Conservation (phyloP, 2,797 vertebrate genomes). For the Aulostomus chinensis region DNA sequence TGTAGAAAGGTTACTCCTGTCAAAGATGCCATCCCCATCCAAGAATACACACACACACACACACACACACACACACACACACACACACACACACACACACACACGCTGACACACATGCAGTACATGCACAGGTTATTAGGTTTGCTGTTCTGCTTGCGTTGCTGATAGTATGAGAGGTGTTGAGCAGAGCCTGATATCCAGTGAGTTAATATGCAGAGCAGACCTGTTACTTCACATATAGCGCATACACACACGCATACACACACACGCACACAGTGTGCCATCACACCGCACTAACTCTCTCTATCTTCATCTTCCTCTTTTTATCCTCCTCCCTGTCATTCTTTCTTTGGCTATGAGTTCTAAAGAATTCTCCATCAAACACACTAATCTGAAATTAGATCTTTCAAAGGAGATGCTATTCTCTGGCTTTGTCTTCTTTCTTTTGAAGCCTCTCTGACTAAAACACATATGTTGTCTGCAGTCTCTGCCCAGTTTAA, state of each 20-base stretch:
- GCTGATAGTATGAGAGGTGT: constrained; percentile 59
- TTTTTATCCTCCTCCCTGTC: not conserved
- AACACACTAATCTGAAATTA: constrained; percentile 65
- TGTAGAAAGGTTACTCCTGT: constrained; percentile 78
- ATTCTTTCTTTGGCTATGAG: constrained; percentile 16
- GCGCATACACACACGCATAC: constrained; percentile 4
- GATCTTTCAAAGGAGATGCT: constrained; percentile 53
- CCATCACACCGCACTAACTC: constrained; percentile 18
- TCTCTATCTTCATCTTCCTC: constrained; percentile 26
- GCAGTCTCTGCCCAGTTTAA: not conserved
- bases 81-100: constrained; percentile 30
- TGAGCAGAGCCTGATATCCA: constrained; percentile 60
- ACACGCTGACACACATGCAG: too few species aligned
- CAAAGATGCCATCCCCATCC: constrained; percentile 48
- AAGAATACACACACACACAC: constrained; percentile 7
- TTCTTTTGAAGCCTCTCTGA: constrained; percentile 10
- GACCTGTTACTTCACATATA: constrained; percentile 60
- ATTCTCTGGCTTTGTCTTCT: constrained; percentile 30
- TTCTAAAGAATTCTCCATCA: constrained; percentile 47
- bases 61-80: constrained; percentile 24
- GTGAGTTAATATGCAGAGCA: constrained; percentile 69
- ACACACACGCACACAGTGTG: constrained; percentile 6
- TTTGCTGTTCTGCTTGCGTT: constrained; percentile 49
- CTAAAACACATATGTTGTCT: not conserved
- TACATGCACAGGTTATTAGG: constrained; percentile 69